Evolutionary conservation across 2,888 invertebrate species (phyloP).

Genomic region (Drosophila subsilvestris): DNA sequence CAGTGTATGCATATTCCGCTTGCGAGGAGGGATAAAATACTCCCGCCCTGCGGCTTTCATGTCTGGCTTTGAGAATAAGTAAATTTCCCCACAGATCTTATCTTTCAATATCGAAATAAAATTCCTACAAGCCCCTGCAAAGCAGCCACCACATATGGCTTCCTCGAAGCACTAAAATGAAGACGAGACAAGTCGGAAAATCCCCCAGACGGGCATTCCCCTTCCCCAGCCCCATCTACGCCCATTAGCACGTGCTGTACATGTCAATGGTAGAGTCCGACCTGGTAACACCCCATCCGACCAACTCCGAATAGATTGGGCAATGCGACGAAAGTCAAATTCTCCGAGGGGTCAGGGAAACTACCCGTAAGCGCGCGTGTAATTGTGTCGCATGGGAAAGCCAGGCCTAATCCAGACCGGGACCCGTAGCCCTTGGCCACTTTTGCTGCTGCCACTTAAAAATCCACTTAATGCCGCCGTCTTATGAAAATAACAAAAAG

Average conservation of each 20-base stretch:
- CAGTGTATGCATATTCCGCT: background rate
- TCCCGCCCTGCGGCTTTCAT: background rate
- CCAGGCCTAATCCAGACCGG: constrained; percentile 53
- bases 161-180: background rate
- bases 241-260: constrained; percentile 75
- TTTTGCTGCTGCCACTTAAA: constrained; percentile 77
- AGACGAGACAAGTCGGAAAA: background rate
- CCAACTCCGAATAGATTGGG: constrained; percentile 14
- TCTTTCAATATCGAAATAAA: background rate
- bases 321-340: constrained; percentile 38
- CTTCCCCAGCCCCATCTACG: constrained; percentile 37
- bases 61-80: background rate
- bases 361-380: constrained; percentile 60
- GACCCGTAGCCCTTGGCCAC: constrained; percentile 67
- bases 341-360: constrained; percentile 13
- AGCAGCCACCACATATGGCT: background rate
- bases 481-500: constrained; percentile 53
- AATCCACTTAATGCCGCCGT: constrained; percentile 74
- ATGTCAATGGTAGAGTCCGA: constrained; percentile 63
- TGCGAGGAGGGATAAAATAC: too few relatives aligned
- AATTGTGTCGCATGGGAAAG: constrained; percentile 72
- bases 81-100: background rate
- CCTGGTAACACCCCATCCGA: background rate
- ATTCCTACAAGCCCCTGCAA: background rate
- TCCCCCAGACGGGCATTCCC: background rate